Conservation (phyloP, 2,113 vertebrate genomes). For the Rhea pennata region DNA sequence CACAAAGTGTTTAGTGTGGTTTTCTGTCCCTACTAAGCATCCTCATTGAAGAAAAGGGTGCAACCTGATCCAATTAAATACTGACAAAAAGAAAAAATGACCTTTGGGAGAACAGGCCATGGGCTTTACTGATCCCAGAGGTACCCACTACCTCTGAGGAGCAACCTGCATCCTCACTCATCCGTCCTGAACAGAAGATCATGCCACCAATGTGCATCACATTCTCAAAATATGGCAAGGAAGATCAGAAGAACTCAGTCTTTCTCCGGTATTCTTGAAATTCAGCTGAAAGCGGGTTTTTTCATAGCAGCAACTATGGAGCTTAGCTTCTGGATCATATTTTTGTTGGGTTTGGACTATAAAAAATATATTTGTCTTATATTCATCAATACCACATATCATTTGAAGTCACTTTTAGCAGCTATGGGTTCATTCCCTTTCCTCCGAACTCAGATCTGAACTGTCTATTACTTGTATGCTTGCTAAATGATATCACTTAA, state of each 20-base stretch:
- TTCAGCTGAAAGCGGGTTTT: background rate
- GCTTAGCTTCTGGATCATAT: background rate
- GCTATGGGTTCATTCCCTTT: background rate
- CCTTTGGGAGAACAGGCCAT: accelerated
- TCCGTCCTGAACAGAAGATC: background rate
- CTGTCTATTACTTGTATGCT: background rate
- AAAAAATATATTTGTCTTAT: background rate
- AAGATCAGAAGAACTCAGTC: background rate
- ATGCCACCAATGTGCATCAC: background rate
- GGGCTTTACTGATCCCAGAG: background rate
- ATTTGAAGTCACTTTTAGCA: background rate
- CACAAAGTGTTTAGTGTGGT: background rate
- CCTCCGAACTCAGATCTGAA: constrained; percentile 25
- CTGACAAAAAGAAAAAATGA: background rate
- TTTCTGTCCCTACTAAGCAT: background rate
- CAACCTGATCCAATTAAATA: background rate
- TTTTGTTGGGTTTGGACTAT: background rate
- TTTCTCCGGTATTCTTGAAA: background rate
- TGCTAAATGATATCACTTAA: constrained; percentile 51
- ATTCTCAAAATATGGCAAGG: background rate
- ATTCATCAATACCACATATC: background rate
- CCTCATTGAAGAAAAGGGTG: background rate
- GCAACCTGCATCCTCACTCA: background rate
- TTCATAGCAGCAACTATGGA: background rate
- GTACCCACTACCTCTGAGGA: background rate